Evolutionary conservation across 1,140 invertebrate genomes (phyloP), one percentile per base, ranked within the genome.

Genomic region (Tetragonula clypearis): DNA sequence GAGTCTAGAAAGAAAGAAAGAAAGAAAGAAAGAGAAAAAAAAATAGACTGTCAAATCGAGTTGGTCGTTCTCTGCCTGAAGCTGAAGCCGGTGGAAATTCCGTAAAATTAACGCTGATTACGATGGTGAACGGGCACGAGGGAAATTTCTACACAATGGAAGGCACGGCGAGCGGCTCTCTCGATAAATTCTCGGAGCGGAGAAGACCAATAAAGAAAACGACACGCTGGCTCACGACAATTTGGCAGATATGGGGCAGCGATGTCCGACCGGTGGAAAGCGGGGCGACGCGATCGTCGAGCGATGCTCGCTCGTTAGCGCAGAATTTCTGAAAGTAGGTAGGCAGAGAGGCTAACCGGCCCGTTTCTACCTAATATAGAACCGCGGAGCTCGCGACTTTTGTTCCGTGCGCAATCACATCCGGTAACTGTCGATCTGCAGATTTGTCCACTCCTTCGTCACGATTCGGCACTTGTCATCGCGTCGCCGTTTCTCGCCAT

Each of bases 171-270:
- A 35, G 53, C 23, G n/a, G 14, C 17, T 35, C 11, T 35, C 11
- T 23, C 76, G 77, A 72, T 84, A 84, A 84, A 84, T 84, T 79
- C 11, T 17, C 35, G n/a, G n/a, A 49, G 6, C 41, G 56, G n/a
- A 69, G 55, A 41, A 30, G 68, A 71, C 15, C 82, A 79, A 84
- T 84, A 84, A 84, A 79, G 82, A 79, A 71, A 84, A 79, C 56
- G 75, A 79, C 75, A 66, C 65, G 55, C 55, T 23, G 53, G 74
- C 78, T 75, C 71, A 78, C 68, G 86, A 91, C 87, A 90, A 89
- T 91, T 92, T 92, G 91, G 91, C 90, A 90, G 90, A 91, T 92
- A 92, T 91, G 83, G 91, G 90, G 86, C 90, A 92, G 87, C 88
- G 87, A 86, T 72, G 85, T 90, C 86, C 85, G 30, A 80, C 88